phyloP scores from a whole-genome alignment of 2,797 vertebrate species.

The Coilia nasus region DNA sequence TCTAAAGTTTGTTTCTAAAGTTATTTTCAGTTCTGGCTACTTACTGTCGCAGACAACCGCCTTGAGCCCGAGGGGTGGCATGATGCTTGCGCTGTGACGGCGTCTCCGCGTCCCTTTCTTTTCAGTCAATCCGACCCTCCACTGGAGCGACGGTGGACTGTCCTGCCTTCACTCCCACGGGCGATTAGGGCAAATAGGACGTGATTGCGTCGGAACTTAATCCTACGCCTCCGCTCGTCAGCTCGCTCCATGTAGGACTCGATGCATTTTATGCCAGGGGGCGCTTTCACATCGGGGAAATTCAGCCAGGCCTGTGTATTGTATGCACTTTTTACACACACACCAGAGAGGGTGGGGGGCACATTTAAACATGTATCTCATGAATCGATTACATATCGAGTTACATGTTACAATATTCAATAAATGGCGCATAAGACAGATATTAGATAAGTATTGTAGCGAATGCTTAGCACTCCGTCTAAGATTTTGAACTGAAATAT shows the following conservation, averaged over 20 bases:
- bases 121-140: conserved; percentile 13
- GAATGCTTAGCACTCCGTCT: too few relatives aligned
- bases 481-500: too few relatives aligned
- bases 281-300: neutral
- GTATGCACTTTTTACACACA: neutral
- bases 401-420: too few relatives aligned
- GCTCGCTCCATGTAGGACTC: neutral
- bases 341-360: too few relatives aligned
- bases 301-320: neutral
- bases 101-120: conserved; percentile 21
- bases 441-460: too few relatives aligned
- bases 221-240: conserved; percentile 36
- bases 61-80: conserved; percentile 89
- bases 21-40: conserved; percentile 42
- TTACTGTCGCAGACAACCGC: conserved; percentile 91
- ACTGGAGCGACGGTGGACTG: conserved; percentile 13
- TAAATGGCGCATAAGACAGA: too few relatives aligned
- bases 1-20: neutral
- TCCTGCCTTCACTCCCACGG: neutral
- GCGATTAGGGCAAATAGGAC: conserved; percentile 31
- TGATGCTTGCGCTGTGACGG: conserved; percentile 58
- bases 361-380: too few relatives aligned
- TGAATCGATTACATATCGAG: too few relatives aligned
- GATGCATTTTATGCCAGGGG: neutral
- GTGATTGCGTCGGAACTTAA: conserved; percentile 47